Percentiles rank a stretch among this genome's conserved stretches.
Evolutionary conservation across 2,797 vertebrate species (phyloP).

Genomic region (Carapus acus): DNA sequence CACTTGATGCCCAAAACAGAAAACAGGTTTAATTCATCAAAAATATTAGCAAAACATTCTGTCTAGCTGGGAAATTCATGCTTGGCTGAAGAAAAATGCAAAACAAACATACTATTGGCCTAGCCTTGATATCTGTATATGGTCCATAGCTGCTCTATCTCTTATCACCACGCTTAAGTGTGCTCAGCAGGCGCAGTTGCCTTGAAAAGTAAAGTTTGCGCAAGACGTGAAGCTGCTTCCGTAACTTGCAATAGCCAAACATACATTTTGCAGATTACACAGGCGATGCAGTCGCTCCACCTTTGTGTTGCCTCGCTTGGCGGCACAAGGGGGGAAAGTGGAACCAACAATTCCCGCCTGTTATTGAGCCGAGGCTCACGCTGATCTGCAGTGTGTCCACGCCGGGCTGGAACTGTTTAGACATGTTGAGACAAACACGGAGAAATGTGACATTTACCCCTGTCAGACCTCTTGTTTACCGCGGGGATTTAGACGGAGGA

Average conservation of each 20-base stretch:
- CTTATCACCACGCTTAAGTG: slow-evolving; percentile 30
- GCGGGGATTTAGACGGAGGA: slow-evolving; percentile 43
- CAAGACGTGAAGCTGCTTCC: slow-evolving; percentile 19
- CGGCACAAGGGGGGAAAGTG: slow-evolving; percentile 22
- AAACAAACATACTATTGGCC: slow-evolving; percentile 32
- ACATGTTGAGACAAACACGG: slow-evolving; percentile 57
- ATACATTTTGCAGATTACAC: slow-evolving; percentile 55
- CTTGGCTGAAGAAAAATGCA: slow-evolving; percentile 28
- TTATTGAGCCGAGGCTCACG: slow-evolving; percentile 33
- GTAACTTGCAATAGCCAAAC: slow-evolving; percentile 34
- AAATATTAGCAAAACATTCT: too few species aligned
- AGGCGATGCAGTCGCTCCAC: slow-evolving; percentile 1
- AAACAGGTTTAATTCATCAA: too few species aligned
- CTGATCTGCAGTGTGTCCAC: slow-evolving; percentile 31
- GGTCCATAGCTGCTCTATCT: not conserved
- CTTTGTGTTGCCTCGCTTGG: slow-evolving; percentile 26
- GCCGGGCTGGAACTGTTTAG: slow-evolving; percentile 48
- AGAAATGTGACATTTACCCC: slow-evolving; percentile 50
- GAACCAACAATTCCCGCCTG: slow-evolving; percentile 37
- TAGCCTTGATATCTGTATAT: slow-evolving; percentile 1
- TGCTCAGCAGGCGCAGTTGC: slow-evolving; percentile 12
- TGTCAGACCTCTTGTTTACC: slow-evolving; percentile 52
- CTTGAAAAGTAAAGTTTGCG: slow-evolving; percentile 33
- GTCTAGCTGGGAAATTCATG: slow-evolving; percentile 17
- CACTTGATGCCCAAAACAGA: too few species aligned